Base-by-base conservation (phyloP, 2,888 invertebrate species). In the Aquatica leii region DNA sequence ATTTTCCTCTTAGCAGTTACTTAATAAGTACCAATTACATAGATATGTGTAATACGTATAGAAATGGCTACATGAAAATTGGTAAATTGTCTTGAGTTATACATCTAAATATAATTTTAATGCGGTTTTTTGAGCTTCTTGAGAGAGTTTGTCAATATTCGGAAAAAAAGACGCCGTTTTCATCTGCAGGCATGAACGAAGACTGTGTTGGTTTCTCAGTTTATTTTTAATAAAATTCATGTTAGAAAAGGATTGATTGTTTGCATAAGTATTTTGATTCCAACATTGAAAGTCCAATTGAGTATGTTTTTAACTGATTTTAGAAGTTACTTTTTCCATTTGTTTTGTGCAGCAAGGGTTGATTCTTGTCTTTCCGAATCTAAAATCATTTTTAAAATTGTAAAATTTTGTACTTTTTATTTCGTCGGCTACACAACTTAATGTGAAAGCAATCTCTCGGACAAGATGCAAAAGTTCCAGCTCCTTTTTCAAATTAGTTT, bases 91-190 rank as follows among this genome's bases (percentile, higher is more conserved):
- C 31, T 31, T 31, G 31, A 31, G 31, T 31, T 37, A n/a, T 37
- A 37, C 12, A 37, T 12, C 37, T 37, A 12, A 37, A 37, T 37
- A 37, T 37, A 37, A 37, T 37, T 37, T 37, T 37, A 37, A 37
- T 37, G 37, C 37, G n/a, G 12, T 12, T 37, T 37, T 37, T 37
- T 37, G 37, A 12, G 12, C 12, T 37, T 37, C 37, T 37, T 37
- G 37, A 37, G 37, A 37, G 37, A 37, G 37, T 37, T 37, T 37
- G 37, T 9, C 37, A 37, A 37, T 37, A 37, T 37, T 12, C n/a
- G 37, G 37, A 37, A 37, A 37, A 37, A n/a, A 37, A 37, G 37
- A 37, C 37, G 37, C 12, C 37, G n/a, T 37, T 37, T 37, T 37
- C 37, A 37, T 37, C 37, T 37, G 9, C 37, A 37, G 12, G 37